These are phyloP conservation scores for Bimastos eiseni DNA, from an alignment of 2,888 invertebrate species.

Conservation along the genomic window DNA sequence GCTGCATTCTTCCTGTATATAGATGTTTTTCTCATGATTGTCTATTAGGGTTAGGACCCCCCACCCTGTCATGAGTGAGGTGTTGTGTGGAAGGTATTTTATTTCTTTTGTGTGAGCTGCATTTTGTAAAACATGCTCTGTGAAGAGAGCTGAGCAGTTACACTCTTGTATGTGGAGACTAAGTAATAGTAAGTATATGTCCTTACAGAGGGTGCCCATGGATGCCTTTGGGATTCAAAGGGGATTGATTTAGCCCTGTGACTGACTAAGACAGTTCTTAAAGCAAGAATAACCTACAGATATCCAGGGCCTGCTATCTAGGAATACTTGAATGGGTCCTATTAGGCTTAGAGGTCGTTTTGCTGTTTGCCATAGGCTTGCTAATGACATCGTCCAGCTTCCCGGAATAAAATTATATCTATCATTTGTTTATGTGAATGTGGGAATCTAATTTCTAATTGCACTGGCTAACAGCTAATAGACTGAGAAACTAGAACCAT, in stretches of 20 bases:
- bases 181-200: too few species aligned
- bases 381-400: neutral
- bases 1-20: too few species aligned
- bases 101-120: too few species aligned
- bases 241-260: neutral
- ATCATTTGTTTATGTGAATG: neutral
- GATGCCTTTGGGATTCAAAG: neutral
- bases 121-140: too few species aligned
- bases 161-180: too few species aligned
- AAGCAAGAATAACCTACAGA: too few species aligned
- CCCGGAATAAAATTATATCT: neutral
- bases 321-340: neutral
- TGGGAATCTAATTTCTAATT: neutral
- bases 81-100: too few species aligned
- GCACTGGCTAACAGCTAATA: neutral
- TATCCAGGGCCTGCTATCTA: neutral
- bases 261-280: neutral
- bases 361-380: neutral
- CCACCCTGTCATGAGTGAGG: too few species aligned
- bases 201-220: too few species aligned
- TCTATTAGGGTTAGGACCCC: too few species aligned
- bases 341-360: neutral
- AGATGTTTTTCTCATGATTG: too few species aligned
- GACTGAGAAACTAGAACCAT: neutral
- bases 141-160: too few species aligned